phyloP scores from a whole-genome alignment of 2,888 invertebrate genomes.

The Campoplex capitator region DNA sequence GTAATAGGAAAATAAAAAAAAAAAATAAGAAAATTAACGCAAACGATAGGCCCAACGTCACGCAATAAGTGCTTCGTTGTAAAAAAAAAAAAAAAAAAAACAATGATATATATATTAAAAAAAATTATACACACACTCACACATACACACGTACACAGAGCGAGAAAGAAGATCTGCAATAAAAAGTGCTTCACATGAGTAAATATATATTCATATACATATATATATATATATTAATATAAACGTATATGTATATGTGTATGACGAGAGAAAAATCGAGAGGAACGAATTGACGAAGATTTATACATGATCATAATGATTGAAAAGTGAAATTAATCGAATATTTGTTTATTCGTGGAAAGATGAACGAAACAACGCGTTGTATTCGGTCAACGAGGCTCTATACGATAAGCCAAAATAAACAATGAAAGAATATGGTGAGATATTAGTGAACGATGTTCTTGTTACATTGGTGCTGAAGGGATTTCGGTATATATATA shows the following conservation, averaged over 20 bases:
- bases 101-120: constrained; percentile 7
- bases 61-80: constrained; percentile 80
- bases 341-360: constrained; percentile 18
- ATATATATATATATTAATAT: not conserved
- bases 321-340: constrained; percentile 66
- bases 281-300: constrained; percentile 30
- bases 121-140: constrained; percentile 64
- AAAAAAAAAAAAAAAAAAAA: constrained; percentile 27
- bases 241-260: not conserved
- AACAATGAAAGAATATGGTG: constrained; percentile 54
- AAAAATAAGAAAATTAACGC: constrained; percentile 39
- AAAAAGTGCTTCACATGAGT: constrained; percentile 75
- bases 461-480: constrained; percentile 35
- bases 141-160: constrained; percentile 65
- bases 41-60: constrained; percentile 70
- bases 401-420: constrained; percentile 63
- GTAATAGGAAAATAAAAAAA: constrained; percentile 26
- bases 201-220: constrained; percentile 17
- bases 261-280: constrained; percentile 18
- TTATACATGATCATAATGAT: constrained; percentile 62
- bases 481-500: constrained; percentile 24
- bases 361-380: constrained; percentile 31
- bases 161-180: constrained; percentile 75
- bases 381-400: constrained; percentile 46
- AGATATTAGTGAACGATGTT: constrained; percentile 50